phyloP scores from a whole-genome alignment of 2,888 invertebrate genomes.

The Gnatocerus cornutus region DNA sequence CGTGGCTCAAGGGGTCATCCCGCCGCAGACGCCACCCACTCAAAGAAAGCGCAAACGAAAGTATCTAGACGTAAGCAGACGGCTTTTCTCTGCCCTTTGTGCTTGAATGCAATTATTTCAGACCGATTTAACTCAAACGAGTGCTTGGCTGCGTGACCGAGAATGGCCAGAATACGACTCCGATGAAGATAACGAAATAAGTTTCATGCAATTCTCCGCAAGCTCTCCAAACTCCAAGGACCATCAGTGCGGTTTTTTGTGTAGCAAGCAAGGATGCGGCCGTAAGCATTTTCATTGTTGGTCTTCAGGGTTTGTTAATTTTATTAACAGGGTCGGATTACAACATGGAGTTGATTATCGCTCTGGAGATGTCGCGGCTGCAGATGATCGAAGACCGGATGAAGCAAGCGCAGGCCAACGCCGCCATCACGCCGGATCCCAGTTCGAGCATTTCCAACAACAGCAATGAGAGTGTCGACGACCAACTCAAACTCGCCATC shows the following conservation, averaged over 20 bases:
- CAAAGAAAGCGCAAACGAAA: constrained; percentile 72
- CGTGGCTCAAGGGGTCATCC: constrained; percentile 74
- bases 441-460: constrained; percentile 69
- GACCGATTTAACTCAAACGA: constrained; percentile 71
- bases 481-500: constrained; percentile 73
- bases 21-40: constrained; percentile 77
- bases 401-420: constrained; percentile 70
- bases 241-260: constrained; percentile 75
- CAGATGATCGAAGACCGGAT: constrained; percentile 78
- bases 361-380: constrained; percentile 79
- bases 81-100: constrained; percentile 25
- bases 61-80: constrained; percentile 70
- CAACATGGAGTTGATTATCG: constrained; percentile 78
- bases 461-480: constrained; percentile 69
- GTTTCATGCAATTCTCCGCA: constrained; percentile 61
- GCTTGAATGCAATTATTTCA: constrained; percentile 53
- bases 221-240: constrained; percentile 66
- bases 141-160: constrained; percentile 72
- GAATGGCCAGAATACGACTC: constrained; percentile 78
- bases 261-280: constrained; percentile 67
- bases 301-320: constrained; percentile 10
- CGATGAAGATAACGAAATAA: constrained; percentile 71
- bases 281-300: constrained; percentile 65
- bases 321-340: constrained; percentile 69
- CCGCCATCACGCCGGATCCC: constrained; percentile 63